Evolutionary conservation across 2,888 invertebrate species (phyloP).

Genomic region (Sycophila texana): DNA sequence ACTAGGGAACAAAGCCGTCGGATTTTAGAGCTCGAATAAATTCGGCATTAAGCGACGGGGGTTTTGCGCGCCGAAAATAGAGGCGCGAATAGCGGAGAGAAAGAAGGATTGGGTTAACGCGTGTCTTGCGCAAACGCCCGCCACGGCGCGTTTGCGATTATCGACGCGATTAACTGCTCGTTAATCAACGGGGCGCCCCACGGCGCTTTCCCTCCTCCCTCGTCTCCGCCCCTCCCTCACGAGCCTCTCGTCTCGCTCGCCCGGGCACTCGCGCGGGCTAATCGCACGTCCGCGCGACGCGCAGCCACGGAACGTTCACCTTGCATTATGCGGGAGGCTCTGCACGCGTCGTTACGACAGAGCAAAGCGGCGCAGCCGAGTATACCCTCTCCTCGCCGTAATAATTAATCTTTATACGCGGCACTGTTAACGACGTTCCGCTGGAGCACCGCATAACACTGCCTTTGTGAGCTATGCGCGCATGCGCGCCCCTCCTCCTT

Average conservation of each 20-base stretch:
- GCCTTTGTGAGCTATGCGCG: not conserved
- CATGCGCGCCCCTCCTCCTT: not conserved
- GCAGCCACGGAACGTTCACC: conserved; percentile 17
- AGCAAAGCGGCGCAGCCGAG: not conserved
- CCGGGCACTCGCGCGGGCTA: not conserved
- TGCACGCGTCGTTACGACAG: not conserved
- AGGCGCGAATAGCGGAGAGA: not conserved
- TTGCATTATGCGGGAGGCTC: conserved; percentile 24
- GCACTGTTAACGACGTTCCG: conserved; percentile 14
- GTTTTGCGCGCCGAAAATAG: not conserved
- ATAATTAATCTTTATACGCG: conserved; percentile 45
- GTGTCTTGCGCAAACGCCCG: conserved; percentile 49
- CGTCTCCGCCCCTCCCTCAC: conserved; percentile 2
- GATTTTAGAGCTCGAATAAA: not conserved
- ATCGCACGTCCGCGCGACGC: conserved; percentile 8
- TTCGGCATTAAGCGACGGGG: no score
- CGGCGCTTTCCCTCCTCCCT: not conserved
- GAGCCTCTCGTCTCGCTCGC: not conserved
- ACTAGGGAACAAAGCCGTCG: not conserved
- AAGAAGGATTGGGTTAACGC: not conserved
- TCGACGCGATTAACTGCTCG: conserved; percentile 59
- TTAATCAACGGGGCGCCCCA: conserved; percentile 50
- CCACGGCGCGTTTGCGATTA: conserved; percentile 57
- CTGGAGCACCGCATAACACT: not conserved
- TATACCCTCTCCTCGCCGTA: not conserved